A percentile compares a stretch with the other conserved stretches of the same genome.
Evolutionary conservation across 2,113 vertebrate species (phyloP).

Genomic region (Ammodytes dubius): DNA sequence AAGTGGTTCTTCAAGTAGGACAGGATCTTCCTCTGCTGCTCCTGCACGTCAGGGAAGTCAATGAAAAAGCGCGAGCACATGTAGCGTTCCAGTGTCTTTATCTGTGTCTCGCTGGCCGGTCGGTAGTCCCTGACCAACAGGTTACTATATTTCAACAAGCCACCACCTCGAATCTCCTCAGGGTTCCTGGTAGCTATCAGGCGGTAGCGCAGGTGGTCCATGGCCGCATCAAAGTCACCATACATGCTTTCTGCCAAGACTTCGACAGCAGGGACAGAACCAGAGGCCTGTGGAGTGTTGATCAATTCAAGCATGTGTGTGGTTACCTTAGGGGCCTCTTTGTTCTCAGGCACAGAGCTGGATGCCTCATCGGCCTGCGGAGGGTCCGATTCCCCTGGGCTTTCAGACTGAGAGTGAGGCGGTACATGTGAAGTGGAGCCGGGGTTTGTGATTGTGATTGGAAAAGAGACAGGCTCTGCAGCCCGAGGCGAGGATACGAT

Average conservation of each 20-base stretch:
- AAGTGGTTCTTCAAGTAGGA: constrained; percentile 97
- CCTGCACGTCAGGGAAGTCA: constrained; percentile 94
- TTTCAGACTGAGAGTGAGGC: constrained; percentile 49
- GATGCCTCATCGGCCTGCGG: constrained; percentile 36
- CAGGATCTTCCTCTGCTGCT: constrained; percentile 96
- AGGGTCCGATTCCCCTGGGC: constrained; percentile 41
- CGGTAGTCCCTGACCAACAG: constrained; percentile 94
- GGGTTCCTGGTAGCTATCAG: constrained; percentile 95
- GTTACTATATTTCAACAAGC: constrained; percentile 96
- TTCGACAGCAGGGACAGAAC: constrained; percentile 75
- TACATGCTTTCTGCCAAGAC: constrained; percentile 97
- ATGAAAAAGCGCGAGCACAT: constrained; percentile 99
- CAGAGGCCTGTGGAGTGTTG: constrained; percentile 27
- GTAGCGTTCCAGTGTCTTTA: constrained; percentile 95
- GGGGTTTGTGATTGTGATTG: constrained; percentile 74
- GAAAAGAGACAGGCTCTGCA: constrained; percentile 73
- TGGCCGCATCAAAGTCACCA: constrained; percentile 93
- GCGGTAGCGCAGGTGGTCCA: constrained; percentile 92
- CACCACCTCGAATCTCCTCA: constrained; percentile 95
- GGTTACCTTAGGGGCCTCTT: constrained; percentile 48
- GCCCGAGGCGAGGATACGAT: constrained; percentile 61
- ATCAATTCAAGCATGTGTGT: constrained; percentile 54
- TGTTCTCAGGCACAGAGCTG: constrained; percentile 54
- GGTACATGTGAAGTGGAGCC: constrained; percentile 54
- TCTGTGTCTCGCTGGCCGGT: constrained; percentile 91